Conservation (phyloP, 2,797 vertebrate species). For the Setipinna tenuifilis region DNA sequence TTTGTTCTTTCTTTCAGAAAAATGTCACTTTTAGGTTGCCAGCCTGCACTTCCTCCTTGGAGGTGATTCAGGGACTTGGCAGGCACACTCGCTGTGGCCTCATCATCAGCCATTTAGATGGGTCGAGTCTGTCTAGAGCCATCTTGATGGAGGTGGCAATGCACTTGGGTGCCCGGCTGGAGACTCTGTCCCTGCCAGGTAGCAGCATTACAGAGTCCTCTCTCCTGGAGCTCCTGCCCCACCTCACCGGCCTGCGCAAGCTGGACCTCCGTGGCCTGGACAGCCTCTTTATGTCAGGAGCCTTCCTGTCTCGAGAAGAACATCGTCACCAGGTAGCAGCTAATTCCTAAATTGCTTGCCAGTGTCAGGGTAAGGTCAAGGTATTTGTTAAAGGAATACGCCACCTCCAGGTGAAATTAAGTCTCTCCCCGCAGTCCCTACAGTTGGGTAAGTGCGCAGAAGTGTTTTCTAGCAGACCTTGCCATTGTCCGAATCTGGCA, state of each 20-base stretch:
- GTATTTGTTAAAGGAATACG: too few species aligned
- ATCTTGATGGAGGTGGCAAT: conserved; percentile 68
- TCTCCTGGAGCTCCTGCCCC: conserved; percentile 71
- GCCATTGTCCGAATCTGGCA: too few species aligned
- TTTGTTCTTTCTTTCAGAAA: conserved; percentile 59
- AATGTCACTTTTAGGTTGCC: conserved; percentile 73
- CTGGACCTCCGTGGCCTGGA: conserved; percentile 80
- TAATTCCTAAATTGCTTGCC: background rate
- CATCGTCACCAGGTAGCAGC: conserved; percentile 65
- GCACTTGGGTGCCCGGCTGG: conserved; percentile 70
- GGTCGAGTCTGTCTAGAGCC: conserved; percentile 67
- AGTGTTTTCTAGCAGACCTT: too few species aligned
- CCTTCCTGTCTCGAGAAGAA: conserved; percentile 75
- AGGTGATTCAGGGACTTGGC: conserved; percentile 68
- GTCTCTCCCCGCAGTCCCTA: too few species aligned
- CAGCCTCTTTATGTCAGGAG: conserved; percentile 79
- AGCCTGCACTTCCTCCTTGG: conserved; percentile 67
- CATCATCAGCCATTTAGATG: conserved; percentile 74
- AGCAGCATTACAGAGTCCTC: conserved; percentile 76
- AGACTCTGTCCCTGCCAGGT: conserved; percentile 72
- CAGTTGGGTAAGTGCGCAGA: too few species aligned
- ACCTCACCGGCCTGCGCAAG: conserved; percentile 73
- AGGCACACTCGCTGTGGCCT: conserved; percentile 59
- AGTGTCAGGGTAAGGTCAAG: too few species aligned
- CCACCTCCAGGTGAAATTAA: too few species aligned